Conservation (phyloP, 2,797 vertebrate genomes). For the Netta rufina region DNA sequence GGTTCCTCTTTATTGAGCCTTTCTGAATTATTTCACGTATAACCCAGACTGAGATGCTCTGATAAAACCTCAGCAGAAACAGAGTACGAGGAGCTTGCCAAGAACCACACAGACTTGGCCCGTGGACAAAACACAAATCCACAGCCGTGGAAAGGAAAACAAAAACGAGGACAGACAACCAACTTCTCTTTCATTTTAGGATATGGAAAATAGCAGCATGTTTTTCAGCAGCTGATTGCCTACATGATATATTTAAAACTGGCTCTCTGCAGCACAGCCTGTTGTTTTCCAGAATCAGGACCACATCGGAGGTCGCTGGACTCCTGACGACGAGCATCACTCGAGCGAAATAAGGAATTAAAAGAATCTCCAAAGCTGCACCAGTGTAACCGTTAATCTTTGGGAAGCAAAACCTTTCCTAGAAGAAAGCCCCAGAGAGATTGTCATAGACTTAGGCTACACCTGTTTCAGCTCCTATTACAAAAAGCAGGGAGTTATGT, state of each 20-base stretch:
- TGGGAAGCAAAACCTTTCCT: not conserved
- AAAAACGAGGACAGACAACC: conserved; percentile 43
- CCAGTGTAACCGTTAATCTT: not conserved
- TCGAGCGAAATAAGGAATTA: not conserved
- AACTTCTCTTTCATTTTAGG: conserved; percentile 25
- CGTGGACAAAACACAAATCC: conserved; percentile 50
- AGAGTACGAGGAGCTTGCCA: conserved; percentile 38
- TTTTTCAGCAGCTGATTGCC: conserved; percentile 43
- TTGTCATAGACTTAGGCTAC: not conserved
- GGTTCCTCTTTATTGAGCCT: conserved; percentile 11
- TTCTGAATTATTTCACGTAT: conserved; percentile 44
- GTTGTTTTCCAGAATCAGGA: conserved; percentile 3
- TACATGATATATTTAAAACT: conserved; percentile 9
- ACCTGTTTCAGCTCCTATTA: not conserved
- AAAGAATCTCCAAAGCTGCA: not conserved
- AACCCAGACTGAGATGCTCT: conserved; percentile 29
- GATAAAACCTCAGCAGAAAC: conserved; percentile 55
- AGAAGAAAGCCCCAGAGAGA: not conserved
- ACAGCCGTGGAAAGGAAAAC: conserved; percentile 52
- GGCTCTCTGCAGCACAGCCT: not conserved
- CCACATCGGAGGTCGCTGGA: not conserved
- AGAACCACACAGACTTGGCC: conserved; percentile 65
- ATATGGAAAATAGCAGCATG: conserved; percentile 39
- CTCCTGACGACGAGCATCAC: not conserved
- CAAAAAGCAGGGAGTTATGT: not conserved